Percentiles rank a stretch among this genome's conserved stretches.
Evolutionary conservation across 2,888 invertebrate genomes (phyloP).

Genomic region (Zaprionus obscuricornis): DNA sequence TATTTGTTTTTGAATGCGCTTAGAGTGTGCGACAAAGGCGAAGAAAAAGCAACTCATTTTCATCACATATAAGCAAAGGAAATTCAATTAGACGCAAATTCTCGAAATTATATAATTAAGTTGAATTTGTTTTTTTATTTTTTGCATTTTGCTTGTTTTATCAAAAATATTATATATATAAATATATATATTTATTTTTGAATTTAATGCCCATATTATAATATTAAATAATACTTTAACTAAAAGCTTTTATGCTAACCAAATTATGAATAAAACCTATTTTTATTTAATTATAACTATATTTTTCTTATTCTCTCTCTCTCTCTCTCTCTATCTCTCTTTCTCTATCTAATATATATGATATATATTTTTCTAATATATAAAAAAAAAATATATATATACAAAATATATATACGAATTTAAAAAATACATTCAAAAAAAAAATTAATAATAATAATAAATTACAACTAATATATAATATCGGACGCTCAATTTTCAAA

Average conservation of each 20-base stretch:
- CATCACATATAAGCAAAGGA: constrained; percentile 24
- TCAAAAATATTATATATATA: constrained; percentile 11
- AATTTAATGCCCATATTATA: constrained; percentile 20
- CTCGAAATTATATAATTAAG: constrained; percentile 13
- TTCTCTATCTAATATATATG: constrained; percentile 25
- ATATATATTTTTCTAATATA: constrained; percentile 8
- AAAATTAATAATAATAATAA: constrained; percentile 14
- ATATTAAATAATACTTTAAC: constrained; percentile 14
- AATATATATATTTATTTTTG: no score
- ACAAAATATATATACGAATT: constrained; percentile 35
- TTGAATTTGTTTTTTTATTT: constrained; percentile 1
- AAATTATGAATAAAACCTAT: constrained; percentile 31
- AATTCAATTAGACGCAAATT: no score
- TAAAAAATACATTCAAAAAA: constrained; percentile 22
- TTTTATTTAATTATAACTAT: constrained; percentile 53
- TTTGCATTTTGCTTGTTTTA: constrained; percentile 73
- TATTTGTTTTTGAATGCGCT: constrained; percentile 30
- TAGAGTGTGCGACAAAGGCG: constrained; percentile 27
- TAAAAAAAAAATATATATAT: constrained; percentile 15
- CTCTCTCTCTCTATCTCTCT: constrained; percentile 54
- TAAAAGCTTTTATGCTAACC: constrained; percentile 6
- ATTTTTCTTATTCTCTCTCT: constrained; percentile 41
- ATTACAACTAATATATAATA: constrained; percentile 46
- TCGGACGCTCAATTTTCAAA: constrained; percentile 80
- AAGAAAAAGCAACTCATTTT: constrained; percentile 17